Evolutionary conservation across 2,797 vertebrate genomes (phyloP), one percentile per base, ranked within the genome.

Genomic region (Carduelis carduelis): DNA sequence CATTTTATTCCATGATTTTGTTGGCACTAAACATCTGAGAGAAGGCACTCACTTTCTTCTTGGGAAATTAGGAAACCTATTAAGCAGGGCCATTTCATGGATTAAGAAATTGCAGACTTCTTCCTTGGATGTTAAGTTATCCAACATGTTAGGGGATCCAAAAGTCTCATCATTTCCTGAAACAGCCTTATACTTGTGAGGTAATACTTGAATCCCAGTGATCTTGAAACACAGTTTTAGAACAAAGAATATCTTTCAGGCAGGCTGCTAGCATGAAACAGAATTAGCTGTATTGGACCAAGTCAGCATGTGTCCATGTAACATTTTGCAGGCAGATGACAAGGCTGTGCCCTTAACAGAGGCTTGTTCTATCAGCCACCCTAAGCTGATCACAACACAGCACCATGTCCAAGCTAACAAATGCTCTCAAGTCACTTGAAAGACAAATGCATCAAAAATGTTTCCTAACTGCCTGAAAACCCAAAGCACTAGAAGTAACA

Each of bases 81-180:
- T 85, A 85, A 93, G 60, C 49, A 85, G n/a, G 35, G 63, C 28
- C 60, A 74, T 77, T 92, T 85, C 70, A 87, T 0, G 3, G 75
- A 85, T 85, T 91, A 85, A 89, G 81, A 75, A 66, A 41, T 77
- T 68, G 60, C 71, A 95, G 60, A 83, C 53, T 41, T 83, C 71
- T 80, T 91, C 49, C 79, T 87, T 11, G 0, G 68, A 83, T 43
- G 43, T 76, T 57, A 87, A 70, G 32, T 61, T 87, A 72, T 37
- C 77, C 86, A 79, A 5, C 1, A 1, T 2, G 6, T 50, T 12
- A 63, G 14, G 53, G 46, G 49, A 89, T 91, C 89, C 87, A 95
- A 92, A 60, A 60, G 24, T 87, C 71, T 85, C 75, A 83, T 85
- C 27, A 89, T 95, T 95, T 96, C 89, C 94, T 85, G 84, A 95